Conservation (phyloP, 2,113 vertebrate genomes). For the Origma solitaria region DNA sequence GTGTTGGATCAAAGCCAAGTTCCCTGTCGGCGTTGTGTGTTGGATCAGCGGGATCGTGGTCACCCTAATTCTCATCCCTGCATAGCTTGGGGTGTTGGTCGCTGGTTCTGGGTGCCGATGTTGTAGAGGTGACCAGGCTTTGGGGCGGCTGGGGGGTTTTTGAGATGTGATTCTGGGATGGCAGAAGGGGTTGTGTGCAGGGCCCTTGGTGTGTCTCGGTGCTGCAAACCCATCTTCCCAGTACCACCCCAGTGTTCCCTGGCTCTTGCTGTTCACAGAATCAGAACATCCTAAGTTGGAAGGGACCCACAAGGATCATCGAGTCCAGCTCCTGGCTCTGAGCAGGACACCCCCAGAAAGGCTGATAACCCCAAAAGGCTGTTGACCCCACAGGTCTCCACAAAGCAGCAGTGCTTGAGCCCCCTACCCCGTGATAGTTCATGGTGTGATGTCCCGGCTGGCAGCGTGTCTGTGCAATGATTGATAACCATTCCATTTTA, state of each 20-base stretch:
- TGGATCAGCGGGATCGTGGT: accelerated
- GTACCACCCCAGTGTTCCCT: neutral
- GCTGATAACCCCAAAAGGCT: neutral
- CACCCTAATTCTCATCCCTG: accelerated
- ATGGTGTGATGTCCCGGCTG: neutral
- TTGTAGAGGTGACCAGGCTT: neutral
- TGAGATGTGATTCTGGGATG: accelerated
- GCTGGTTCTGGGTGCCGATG: neutral
- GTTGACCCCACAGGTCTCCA: neutral
- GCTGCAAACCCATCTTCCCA: neutral
- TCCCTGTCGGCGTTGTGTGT: accelerated
- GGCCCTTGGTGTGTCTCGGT: neutral
- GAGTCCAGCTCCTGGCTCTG: neutral
- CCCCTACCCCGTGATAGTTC: accelerated
- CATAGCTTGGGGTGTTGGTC: neutral
- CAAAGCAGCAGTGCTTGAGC: neutral
- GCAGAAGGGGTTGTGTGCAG: neutral
- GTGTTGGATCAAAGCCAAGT: neutral
- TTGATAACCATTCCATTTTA: neutral
- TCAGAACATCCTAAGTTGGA: neutral
- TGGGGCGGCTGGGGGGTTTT: neutral
- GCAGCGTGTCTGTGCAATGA: neutral
- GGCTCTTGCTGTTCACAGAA: neutral
- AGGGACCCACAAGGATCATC: neutral
- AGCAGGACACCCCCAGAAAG: neutral